Evolutionary conservation across 2,113 vertebrate genomes (phyloP).

Genomic region (Antechinus flavipes): DNA sequence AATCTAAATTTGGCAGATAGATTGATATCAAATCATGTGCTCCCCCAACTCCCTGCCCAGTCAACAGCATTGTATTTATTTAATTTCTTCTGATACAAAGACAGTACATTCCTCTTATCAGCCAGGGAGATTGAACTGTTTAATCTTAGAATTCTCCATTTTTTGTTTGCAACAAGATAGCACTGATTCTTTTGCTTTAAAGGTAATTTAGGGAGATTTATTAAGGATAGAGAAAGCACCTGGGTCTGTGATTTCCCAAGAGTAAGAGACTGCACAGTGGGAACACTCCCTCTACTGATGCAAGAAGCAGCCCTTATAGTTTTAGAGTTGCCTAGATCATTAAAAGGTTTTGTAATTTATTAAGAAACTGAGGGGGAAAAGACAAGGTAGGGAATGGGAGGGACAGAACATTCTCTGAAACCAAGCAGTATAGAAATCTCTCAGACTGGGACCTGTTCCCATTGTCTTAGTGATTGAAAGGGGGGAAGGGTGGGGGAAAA

Average conservation of each 20-base stretch:
- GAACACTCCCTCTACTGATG: not conserved
- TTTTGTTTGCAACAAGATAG: slow-evolving; percentile 52
- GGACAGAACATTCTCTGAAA: not conserved
- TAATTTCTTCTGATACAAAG: slow-evolving; percentile 40
- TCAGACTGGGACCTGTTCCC: not conserved
- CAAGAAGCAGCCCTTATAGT: not conserved
- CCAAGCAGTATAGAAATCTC: not conserved
- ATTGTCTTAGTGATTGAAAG: not conserved
- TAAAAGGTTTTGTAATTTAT: not conserved
- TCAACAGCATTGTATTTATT: not conserved
- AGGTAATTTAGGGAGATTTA: slow-evolving; percentile 32
- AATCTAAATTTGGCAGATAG: slow-evolving; percentile 48
- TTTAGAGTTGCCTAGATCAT: not conserved
- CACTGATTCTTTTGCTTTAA: slow-evolving; percentile 59
- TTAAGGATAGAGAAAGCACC: not conserved
- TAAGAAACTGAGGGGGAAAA: not conserved
- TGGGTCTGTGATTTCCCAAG: not conserved
- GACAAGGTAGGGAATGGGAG: not conserved
- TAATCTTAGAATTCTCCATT: slow-evolving; percentile 50
- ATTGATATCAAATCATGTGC: slow-evolving; percentile 41
- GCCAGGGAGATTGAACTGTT: slow-evolving; percentile 59
- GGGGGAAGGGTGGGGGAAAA: not conserved
- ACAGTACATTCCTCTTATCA: slow-evolving; percentile 53
- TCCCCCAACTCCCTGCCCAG: not conserved
- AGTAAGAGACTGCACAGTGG: not conserved